Conservation (phyloP, 2,797 vertebrate genomes). For the Hephaestus fuliginosus region DNA sequence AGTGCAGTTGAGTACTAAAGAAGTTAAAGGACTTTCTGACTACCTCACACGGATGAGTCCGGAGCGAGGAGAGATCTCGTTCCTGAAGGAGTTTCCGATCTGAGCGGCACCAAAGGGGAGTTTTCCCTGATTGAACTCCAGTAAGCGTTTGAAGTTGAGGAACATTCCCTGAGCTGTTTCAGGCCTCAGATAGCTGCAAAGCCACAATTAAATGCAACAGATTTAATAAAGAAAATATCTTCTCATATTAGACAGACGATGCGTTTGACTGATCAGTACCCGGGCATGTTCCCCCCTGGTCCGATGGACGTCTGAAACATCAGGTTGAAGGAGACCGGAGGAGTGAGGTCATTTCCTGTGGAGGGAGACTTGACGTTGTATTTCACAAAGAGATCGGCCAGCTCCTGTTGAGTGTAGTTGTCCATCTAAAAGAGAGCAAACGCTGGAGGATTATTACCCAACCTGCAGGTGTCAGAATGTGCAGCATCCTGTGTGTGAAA, state of each 20-base stretch:
- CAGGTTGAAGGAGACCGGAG: slow-evolving; percentile 96
- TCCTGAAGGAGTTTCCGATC: slow-evolving; percentile 95
- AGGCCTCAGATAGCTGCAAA: slow-evolving; percentile 93
- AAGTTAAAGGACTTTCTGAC: neutral
- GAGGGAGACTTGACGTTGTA: slow-evolving; percentile 96
- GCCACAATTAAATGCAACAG: neutral
- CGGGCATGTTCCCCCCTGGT: slow-evolving; percentile 95
- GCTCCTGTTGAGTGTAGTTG: slow-evolving; percentile 93
- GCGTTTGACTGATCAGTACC: slow-evolving; percentile 79
- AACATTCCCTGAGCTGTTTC: slow-evolving; percentile 97
- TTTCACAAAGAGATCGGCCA: slow-evolving; percentile 94
- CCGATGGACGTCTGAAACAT: slow-evolving; percentile 99
- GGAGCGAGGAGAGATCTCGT: slow-evolving; percentile 95
- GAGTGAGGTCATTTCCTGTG: slow-evolving; percentile 94
- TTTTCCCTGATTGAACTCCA: slow-evolving; percentile 96
- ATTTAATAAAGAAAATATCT: neutral
- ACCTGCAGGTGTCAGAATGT: slow-evolving; percentile 16
- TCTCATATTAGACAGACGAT: neutral
- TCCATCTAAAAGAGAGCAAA: slow-evolving; percentile 87
- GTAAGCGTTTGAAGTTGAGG: slow-evolving; percentile 94
- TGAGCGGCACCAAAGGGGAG: slow-evolving; percentile 94
- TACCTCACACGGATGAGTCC: slow-evolving; percentile 95
- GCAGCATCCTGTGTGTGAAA: neutral
- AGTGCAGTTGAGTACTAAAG: neutral
- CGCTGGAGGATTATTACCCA: neutral